Percentiles rank a stretch among this genome's conserved stretches.
phyloP scores from a whole-genome alignment of 2,888 invertebrate genomes.

The Parnassius apollo region DNA sequence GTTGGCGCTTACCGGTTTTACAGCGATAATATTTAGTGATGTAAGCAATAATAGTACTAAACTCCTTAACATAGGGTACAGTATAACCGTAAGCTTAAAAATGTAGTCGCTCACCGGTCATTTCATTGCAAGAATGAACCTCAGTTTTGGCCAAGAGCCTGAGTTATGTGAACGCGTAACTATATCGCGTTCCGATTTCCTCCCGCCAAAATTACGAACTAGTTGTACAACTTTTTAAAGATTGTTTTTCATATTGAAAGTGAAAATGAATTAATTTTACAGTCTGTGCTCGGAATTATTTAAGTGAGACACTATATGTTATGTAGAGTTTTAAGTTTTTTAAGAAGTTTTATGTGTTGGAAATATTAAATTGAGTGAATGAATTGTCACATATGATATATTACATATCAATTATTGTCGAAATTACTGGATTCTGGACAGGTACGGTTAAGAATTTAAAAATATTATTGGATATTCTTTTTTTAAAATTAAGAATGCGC shows the following conservation, averaged over 20 bases:
- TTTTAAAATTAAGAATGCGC: too few species aligned
- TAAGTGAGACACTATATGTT: neutral
- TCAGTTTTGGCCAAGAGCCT: conserved; percentile 36
- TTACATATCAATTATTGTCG: neutral
- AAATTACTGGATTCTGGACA: conserved; percentile 11
- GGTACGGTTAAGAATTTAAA: conserved; percentile 1
- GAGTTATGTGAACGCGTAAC: conserved; percentile 25
- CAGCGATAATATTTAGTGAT: neutral
- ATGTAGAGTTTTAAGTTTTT: neutral
- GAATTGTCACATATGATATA: neutral
- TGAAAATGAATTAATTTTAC: conserved; percentile 11
- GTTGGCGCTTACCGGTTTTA: neutral
- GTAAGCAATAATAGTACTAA: conserved; percentile 5
- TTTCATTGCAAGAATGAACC: conserved; percentile 19
- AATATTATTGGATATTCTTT: too few species aligned
- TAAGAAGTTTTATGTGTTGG: neutral
- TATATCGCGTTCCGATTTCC: neutral
- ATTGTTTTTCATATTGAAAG: conserved; percentile 11
- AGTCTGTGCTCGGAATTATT: neutral
- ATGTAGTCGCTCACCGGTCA: conserved; percentile 23
- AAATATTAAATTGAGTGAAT: conserved; percentile 5
- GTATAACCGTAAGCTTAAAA: neutral
- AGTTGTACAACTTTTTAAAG: conserved; percentile 17
- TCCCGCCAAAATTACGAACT: conserved; percentile 27
- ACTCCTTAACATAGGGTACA: neutral